Evolutionary conservation across 2,888 invertebrate genomes (phyloP).

Genomic region (Hoplodrina blanda): DNA sequence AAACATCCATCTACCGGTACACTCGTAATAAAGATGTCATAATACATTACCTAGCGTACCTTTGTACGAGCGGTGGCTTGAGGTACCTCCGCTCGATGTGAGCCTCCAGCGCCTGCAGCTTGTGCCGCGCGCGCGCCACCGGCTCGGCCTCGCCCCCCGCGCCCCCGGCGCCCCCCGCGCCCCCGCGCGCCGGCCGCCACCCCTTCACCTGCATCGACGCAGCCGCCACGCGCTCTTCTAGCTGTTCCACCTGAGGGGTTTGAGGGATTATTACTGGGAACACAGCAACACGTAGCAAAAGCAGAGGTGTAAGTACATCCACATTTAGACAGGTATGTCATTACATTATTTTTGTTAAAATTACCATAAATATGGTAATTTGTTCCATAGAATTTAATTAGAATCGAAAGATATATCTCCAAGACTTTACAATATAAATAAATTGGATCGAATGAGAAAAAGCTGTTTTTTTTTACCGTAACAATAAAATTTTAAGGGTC

Average conservation of each 20-base stretch:
- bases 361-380: too few species aligned
- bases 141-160: slow-evolving; percentile 82
- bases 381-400: too few species aligned
- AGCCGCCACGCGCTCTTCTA: slow-evolving; percentile 97
- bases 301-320: too few species aligned
- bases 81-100: slow-evolving; percentile 98
- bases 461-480: too few species aligned
- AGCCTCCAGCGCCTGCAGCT: slow-evolving; percentile 95
- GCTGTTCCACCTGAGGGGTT: slow-evolving; percentile 92
- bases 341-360: too few species aligned
- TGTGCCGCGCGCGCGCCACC: slow-evolving; percentile 92
- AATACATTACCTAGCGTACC: slow-evolving; percentile 85
- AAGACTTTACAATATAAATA: too few species aligned
- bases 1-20: slow-evolving; percentile 7
- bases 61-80: slow-evolving; percentile 96
- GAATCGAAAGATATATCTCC: too few species aligned
- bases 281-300: too few species aligned
- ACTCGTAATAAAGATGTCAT: slow-evolving; percentile 1
- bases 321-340: too few species aligned
- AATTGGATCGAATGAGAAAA: too few species aligned
- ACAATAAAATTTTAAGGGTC: too few species aligned
- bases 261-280: too few species aligned
- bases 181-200: slow-evolving; percentile 92
- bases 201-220: slow-evolving; percentile 98
- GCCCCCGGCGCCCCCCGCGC: slow-evolving; percentile 68